Conservation (phyloP, 2,888 invertebrate species). For the Thereva nobilitata region DNA sequence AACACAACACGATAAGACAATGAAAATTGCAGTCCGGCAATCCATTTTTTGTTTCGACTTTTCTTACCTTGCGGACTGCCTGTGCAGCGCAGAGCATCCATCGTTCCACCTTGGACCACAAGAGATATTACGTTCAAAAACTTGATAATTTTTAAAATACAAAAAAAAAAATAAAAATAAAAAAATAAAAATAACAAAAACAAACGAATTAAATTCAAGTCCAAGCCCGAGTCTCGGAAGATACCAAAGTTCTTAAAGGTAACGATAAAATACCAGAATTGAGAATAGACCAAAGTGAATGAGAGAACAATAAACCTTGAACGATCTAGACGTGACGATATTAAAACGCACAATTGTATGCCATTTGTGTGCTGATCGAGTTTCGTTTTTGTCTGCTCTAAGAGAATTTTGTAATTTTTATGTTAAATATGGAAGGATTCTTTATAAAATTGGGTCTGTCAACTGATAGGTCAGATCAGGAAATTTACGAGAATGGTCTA, state of each 20-base stretch:
- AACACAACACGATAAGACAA: constrained; percentile 38
- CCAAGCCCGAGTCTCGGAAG: background rate
- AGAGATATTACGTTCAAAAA: constrained; percentile 25
- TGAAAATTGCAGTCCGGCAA: constrained; percentile 34
- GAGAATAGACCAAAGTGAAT: constrained; percentile 31
- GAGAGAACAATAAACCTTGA: constrained; percentile 26
- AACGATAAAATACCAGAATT: constrained; percentile 25
- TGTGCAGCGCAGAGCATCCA: background rate
- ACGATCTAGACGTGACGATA: constrained; percentile 29
- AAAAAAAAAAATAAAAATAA: too few species aligned
- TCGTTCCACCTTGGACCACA: background rate
- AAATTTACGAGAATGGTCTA: too few species aligned
- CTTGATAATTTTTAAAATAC: constrained; percentile 14
- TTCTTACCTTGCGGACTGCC: background rate
- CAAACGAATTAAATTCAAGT: background rate
- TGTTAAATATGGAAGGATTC: too few species aligned
- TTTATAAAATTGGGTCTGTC: too few species aligned
- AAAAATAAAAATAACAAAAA: background rate
- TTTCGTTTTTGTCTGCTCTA: too few species aligned
- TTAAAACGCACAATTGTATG: constrained; percentile 29
- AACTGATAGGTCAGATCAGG: too few species aligned
- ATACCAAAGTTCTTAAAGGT: constrained; percentile 9
- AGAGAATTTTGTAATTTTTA: too few species aligned
- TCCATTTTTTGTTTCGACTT: constrained; percentile 28
- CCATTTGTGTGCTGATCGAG: background rate